Evolutionary conservation across 1,140 invertebrate species (phyloP).

Genomic region (Sinella curviseta): DNA sequence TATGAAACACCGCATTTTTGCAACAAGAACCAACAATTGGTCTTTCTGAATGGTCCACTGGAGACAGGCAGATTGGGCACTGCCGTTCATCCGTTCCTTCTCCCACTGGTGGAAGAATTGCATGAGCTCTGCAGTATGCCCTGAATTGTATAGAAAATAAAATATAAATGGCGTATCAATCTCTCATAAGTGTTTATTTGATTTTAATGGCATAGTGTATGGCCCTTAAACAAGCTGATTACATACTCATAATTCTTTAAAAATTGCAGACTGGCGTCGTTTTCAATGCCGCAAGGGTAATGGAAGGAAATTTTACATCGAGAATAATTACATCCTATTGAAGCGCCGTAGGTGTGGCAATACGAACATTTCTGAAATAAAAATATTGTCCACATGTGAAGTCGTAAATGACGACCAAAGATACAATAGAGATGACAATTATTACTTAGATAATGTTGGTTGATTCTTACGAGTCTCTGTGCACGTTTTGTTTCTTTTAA

Average conservation of each 20-base stretch:
- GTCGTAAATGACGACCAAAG: too few relatives aligned
- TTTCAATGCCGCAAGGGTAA: slow-evolving; percentile 63
- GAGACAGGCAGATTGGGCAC: slow-evolving; percentile 57
- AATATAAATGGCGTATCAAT: too few relatives aligned
- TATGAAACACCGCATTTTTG: slow-evolving; percentile 52
- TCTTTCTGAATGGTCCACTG: slow-evolving; percentile 59
- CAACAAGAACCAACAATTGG: slow-evolving; percentile 46
- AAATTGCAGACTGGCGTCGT: slow-evolving; percentile 63
- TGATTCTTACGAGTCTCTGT: slow-evolving; percentile 57
- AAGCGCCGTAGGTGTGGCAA: slow-evolving; percentile 64
- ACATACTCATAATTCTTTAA: slow-evolving; percentile 64
- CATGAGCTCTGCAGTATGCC: too few relatives aligned
- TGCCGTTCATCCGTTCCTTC: background rate
- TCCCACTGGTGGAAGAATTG: too few relatives aligned
- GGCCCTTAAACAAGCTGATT: too few relatives aligned
- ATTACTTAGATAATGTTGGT: background rate
- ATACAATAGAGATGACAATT: too few relatives aligned
- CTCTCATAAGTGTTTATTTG: too few relatives aligned
- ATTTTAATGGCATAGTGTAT: too few relatives aligned
- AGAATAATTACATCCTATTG: slow-evolving; percentile 63
- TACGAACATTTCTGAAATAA: slow-evolving; percentile 61
- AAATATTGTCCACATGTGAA: slow-evolving; percentile 24
- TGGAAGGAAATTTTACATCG: slow-evolving; percentile 65
- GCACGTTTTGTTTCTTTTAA: slow-evolving; percentile 62
- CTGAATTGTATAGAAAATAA: too few relatives aligned